Evolutionary conservation across 1,140 invertebrate species (phyloP), one percentile per base, ranked within the genome.

Genomic region (Bombus picipes): DNA sequence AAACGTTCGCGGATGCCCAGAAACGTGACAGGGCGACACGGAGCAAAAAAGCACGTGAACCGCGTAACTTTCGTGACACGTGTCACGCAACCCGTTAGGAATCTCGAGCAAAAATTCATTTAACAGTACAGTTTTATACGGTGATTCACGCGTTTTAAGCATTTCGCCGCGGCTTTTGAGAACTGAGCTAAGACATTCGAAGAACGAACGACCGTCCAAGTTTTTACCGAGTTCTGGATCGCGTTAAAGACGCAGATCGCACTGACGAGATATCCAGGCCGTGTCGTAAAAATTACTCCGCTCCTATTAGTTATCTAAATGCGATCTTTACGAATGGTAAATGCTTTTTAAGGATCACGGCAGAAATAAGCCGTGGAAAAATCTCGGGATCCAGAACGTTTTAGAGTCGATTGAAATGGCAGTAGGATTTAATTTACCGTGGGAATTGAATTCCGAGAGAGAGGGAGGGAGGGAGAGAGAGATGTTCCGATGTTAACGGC

Each of bases 261-360:
- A 22, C 37, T 2, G 39, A 1, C 6, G 39, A 65, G 80, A 82
- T 82, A 82, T 65, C 57, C 71, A 71, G 22, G 6, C 62, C 2
- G n/a, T n/a, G 47, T 18, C 70, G 71, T 82, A 83, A 77, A 68
- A 77, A 77, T 78, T 83, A 57, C 74, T 28, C 25, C 74, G 28
- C 37, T 57, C 65, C 65, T 78, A 83, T 83, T 83, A 78, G 47
- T 70, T 78, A 83, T 78, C 74, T 78, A 83, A 78, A 70, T 68
- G 34, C 74, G 62, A 78, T 83, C 74, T 83, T 70, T 32, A 39
- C 74, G 43, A 68, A 75, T 25, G 81, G 59, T 53, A 76, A 83
- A 75, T 41, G 71, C 39, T 66, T 76, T 75, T 66, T n/a, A 66
- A 68, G 28, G 43, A 34, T 18, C 47, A 47, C 53, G n/a, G 47